These are phyloP conservation scores for Criorhina ranunculi DNA, from an alignment of 2,888 invertebrate genomes.

Conservation along the genomic window DNA sequence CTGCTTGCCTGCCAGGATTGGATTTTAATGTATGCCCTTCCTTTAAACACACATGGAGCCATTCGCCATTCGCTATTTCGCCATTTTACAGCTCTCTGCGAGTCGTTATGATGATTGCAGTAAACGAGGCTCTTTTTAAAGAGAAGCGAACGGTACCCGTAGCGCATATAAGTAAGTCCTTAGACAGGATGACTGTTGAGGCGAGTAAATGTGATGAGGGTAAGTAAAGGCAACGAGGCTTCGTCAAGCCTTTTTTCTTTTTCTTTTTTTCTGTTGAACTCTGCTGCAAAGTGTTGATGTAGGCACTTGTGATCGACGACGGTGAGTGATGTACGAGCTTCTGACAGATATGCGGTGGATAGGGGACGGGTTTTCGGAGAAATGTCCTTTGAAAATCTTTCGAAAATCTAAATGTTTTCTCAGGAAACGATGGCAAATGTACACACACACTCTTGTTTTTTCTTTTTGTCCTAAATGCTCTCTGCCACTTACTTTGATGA, in stretches of 20 bases:
- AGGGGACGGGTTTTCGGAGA: background rate
- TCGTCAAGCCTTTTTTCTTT: conserved; percentile 48
- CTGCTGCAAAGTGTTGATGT: conserved; percentile 58
- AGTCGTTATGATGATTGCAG: conserved; percentile 62
- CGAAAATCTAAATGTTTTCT: conserved; percentile 52
- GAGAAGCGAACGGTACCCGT: conserved; percentile 7
- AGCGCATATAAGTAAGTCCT: conserved; percentile 53
- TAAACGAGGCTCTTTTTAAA: conserved; percentile 27
- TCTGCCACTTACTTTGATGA: conserved; percentile 56
- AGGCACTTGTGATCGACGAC: conserved; percentile 66
- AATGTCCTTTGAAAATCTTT: conserved; percentile 47
- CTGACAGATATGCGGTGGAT: conserved; percentile 10
- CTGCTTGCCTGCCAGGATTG: conserved; percentile 47
- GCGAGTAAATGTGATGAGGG: conserved; percentile 52
- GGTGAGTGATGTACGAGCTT: conserved; percentile 51
- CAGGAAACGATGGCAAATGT: conserved; percentile 22
- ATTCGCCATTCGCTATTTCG: background rate
- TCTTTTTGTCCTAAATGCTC: conserved; percentile 29
- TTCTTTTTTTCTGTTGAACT: background rate
- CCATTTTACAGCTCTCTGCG: conserved; percentile 26
- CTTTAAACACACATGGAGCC: conserved; percentile 35
- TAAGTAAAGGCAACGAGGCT: conserved; percentile 44
- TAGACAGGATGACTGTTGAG: conserved; percentile 43
- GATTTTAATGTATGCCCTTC: conserved; percentile 57
- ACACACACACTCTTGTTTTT: background rate